Conservation (phyloP, 2,113 vertebrate species). For the Tauraco erythrolophus region DNA sequence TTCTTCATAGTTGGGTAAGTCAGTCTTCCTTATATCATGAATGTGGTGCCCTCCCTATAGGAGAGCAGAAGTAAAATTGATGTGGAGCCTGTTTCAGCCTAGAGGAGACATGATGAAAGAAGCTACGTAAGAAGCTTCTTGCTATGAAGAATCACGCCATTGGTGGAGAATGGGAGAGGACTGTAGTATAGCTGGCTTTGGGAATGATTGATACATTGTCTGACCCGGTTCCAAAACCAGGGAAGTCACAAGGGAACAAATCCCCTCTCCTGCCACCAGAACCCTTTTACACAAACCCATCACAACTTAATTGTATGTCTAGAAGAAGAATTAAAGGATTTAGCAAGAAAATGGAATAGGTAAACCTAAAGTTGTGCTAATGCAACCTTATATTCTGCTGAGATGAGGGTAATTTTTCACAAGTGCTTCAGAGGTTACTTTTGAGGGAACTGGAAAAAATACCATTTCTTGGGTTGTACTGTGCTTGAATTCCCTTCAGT, state of each 20-base stretch:
- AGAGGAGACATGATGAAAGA: background rate
- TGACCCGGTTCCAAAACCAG: no score
- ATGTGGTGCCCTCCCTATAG: background rate
- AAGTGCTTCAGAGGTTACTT: background rate
- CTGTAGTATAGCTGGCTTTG: background rate
- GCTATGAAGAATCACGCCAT: background rate
- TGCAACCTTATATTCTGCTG: background rate
- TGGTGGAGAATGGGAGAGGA: background rate
- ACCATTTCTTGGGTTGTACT: background rate
- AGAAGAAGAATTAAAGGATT: background rate
- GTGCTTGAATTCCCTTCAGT: background rate
- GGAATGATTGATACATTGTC: background rate
- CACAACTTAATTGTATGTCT: background rate
- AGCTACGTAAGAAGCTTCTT: background rate
- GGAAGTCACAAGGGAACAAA: no score
- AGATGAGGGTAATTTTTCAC: background rate
- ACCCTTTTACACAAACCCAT: no score
- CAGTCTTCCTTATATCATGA: background rate
- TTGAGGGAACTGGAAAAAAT: background rate
- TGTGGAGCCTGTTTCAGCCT: background rate
- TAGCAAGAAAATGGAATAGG: background rate
- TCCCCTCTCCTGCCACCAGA: no score
- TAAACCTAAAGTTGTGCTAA: background rate
- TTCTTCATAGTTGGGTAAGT: background rate
- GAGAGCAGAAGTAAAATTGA: background rate